These are phyloP conservation scores for Hippoglossus hippoglossus DNA, from an alignment of 2,797 vertebrate genomes.

Conservation along the genomic window DNA sequence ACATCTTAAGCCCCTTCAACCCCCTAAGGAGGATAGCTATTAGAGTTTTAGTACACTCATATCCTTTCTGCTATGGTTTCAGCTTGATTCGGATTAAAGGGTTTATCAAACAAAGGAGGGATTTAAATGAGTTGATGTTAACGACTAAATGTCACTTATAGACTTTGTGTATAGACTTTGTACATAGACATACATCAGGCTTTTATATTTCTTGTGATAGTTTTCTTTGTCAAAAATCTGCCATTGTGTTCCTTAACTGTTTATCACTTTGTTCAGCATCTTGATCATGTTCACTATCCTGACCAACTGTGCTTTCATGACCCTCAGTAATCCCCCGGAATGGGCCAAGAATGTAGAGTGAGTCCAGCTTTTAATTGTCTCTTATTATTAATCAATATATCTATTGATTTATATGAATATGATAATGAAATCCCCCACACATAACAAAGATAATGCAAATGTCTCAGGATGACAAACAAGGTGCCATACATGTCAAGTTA, in stretches of 20 bases:
- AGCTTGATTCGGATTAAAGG: conserved; percentile 51
- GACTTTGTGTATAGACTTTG: conserved; percentile 7
- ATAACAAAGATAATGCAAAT: too few species aligned
- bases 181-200: background rate
- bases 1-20: conserved; percentile 98
- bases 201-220: background rate
- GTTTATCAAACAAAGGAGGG: conserved; percentile 54
- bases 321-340: conserved; percentile 94
- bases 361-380: conserved; percentile 76
- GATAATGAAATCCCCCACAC: too few species aligned
- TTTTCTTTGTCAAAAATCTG: too few species aligned
- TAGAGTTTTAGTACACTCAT: conserved; percentile 99
- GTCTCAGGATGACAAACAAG: too few species aligned
- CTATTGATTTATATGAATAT: too few species aligned
- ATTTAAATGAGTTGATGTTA: conserved; percentile 28
- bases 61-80: conserved; percentile 87
- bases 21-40: conserved; percentile 95
- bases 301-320: conserved; percentile 99
- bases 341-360: conserved; percentile 99
- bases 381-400: too few species aligned
- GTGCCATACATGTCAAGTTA: too few species aligned
- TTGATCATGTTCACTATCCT: conserved; percentile 99
- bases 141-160: conserved; percentile 10
- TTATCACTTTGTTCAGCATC: conserved; percentile 94
- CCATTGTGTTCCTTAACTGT: conserved; percentile 62